Percentiles rank a stretch among this genome's conserved stretches.
Evolutionary conservation across 2,797 vertebrate species (phyloP).

Genomic region (Prionace glauca): DNA sequence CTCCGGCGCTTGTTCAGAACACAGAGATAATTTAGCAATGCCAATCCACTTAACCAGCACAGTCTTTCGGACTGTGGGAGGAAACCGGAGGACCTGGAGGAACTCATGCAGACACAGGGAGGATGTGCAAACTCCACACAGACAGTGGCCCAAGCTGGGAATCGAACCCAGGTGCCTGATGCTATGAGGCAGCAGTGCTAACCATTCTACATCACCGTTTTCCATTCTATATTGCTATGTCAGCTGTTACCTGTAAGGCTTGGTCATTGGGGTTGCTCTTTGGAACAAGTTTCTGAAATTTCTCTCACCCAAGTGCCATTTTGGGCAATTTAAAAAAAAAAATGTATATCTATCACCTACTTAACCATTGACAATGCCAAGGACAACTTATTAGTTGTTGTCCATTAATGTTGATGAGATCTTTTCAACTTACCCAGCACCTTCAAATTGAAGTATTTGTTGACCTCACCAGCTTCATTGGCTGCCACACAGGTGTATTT

Average conservation of each 20-base stretch:
- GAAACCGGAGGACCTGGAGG: no score
- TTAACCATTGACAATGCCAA: background rate
- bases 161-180: no score
- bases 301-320: background rate
- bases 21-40: no score
- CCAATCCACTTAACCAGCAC: no score
- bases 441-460: constrained; percentile 75
- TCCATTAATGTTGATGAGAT: background rate
- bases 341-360: background rate
- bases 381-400: background rate
- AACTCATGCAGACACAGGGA: no score
- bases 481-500: constrained; percentile 77
- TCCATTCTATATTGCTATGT: background rate
- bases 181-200: no score
- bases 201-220: background rate
- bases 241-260: background rate
- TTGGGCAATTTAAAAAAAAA: background rate
- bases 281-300: background rate
- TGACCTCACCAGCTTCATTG: constrained; percentile 77
- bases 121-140: no score
- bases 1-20: no score
- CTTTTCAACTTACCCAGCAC: constrained; percentile 72
- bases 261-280: background rate
- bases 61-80: no score
- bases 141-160: no score